phyloP scores from a whole-genome alignment of 1,140 invertebrate genomes.

The Cotesia chilonis region DNA sequence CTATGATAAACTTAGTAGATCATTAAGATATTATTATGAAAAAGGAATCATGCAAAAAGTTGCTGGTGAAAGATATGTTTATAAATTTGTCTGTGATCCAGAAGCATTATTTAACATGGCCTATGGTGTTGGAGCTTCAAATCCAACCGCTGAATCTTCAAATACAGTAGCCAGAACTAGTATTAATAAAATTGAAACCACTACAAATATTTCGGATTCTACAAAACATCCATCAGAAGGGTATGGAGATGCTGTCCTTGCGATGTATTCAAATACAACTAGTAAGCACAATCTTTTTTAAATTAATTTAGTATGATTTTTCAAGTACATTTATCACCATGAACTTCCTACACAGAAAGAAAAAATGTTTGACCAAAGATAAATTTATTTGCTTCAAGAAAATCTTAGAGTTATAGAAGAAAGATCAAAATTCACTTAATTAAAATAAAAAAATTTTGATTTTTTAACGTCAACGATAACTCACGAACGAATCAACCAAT shows the following conservation, averaged over 20 bases:
- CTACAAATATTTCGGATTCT: slow-evolving; percentile 42
- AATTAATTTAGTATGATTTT: background rate
- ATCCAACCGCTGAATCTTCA: slow-evolving; percentile 40
- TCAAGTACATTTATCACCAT: background rate
- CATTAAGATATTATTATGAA: slow-evolving; percentile 94
- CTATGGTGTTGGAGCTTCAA: slow-evolving; percentile 56
- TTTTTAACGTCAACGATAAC: too few relatives aligned
- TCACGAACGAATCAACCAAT: too few relatives aligned
- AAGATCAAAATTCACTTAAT: too few relatives aligned
- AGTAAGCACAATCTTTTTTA: slow-evolving; percentile 42
- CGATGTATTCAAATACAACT: slow-evolving; percentile 54
- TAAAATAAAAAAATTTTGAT: too few relatives aligned
- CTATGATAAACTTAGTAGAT: slow-evolving; percentile 94
- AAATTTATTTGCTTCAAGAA: too few relatives aligned
- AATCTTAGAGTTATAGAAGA: too few relatives aligned
- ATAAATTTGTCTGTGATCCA: slow-evolving; percentile 95
- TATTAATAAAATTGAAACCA: slow-evolving; percentile 41
- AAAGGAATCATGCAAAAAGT: slow-evolving; percentile 99
- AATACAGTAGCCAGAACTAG: slow-evolving; percentile 38
- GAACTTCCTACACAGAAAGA: too few relatives aligned
- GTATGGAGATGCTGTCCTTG: slow-evolving; percentile 53
- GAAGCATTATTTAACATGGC: slow-evolving; percentile 92
- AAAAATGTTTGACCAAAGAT: too few relatives aligned
- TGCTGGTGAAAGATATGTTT: slow-evolving; percentile 93
- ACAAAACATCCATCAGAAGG: slow-evolving; percentile 44